Conservation (phyloP, 2,113 vertebrate genomes). For the Gambusia holbrooki region DNA sequence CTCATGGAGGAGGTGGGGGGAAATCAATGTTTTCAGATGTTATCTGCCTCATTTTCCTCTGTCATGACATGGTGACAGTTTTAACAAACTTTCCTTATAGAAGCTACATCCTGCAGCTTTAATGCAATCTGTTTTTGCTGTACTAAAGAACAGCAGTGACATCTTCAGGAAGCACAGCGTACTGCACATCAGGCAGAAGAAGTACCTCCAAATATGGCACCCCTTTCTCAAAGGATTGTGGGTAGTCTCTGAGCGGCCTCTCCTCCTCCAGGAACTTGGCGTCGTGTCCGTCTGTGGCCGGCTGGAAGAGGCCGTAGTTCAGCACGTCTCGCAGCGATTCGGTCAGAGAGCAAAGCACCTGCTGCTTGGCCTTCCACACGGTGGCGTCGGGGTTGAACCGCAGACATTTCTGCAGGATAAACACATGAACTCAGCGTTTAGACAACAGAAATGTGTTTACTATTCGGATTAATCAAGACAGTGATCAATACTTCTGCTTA, state of each 20-base stretch:
- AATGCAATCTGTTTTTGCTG: not conserved
- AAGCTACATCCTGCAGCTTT: no score
- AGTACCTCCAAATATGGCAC: conserved; percentile 92
- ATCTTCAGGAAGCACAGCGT: conserved; percentile 24
- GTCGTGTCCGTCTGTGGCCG: conserved; percentile 89
- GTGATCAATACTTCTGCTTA: not conserved
- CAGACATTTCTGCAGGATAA: conserved; percentile 86
- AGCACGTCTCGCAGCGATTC: conserved; percentile 91
- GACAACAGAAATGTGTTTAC: not conserved
- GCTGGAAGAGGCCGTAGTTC: conserved; percentile 94
- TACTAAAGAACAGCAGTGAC: conserved; percentile 16
- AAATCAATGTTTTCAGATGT: no score
- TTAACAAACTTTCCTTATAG: no score
- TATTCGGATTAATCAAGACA: not conserved
- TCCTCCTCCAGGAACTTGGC: conserved; percentile 95
- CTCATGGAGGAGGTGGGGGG: no score
- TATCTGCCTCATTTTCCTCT: no score
- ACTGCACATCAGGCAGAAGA: not conserved
- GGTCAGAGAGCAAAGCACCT: conserved; percentile 90
- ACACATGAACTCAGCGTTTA: not conserved
- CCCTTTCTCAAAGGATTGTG: conserved; percentile 93
- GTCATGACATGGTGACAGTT: no score
- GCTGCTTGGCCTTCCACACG: conserved; percentile 94
- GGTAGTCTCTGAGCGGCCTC: conserved; percentile 88
- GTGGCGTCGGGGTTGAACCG: conserved; percentile 92